Conservation (phyloP, 23 tunicate genomes). For the Diplosoma virens region DNA sequence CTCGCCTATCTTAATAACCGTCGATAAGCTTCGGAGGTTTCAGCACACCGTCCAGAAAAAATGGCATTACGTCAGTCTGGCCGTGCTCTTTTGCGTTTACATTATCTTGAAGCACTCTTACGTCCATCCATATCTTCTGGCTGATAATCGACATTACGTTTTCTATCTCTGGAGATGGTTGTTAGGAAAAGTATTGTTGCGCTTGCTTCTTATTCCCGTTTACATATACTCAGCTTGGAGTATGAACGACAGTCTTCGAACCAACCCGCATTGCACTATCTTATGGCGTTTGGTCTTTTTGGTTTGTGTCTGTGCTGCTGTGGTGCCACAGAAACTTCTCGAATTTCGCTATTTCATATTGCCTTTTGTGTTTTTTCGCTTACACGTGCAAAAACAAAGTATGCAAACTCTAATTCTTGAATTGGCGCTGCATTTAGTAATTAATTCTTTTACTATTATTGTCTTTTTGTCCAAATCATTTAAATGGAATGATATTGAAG, state of each 20-base stretch:
- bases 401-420: conserved; percentile 41
- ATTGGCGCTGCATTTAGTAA: conserved; percentile 19
- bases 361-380: conserved; percentile 68
- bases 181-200: conserved; percentile 33
- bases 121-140: conserved; percentile 73
- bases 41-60: conserved; percentile 19
- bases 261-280: not conserved
- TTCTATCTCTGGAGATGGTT: conserved; percentile 70
- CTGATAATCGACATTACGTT: conserved; percentile 88
- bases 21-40: conserved; percentile 42
- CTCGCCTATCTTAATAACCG: conserved; percentile 48
- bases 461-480: conserved; percentile 68
- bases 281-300: conserved; percentile 56
- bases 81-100: conserved; percentile 24
- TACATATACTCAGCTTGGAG: conserved; percentile 74
- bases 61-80: not conserved
- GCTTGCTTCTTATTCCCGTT: conserved; percentile 47
- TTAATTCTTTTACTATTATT: conserved; percentile 51
- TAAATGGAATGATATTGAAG: conserved; percentile 63
- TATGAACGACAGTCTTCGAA: conserved; percentile 53
- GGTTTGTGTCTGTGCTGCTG: conserved; percentile 36
- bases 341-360: conserved; percentile 82
- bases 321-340: conserved; percentile 60
- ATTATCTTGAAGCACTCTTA: conserved; percentile 20
- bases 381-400: conserved; percentile 41